A percentile compares a stretch with the other conserved stretches of the same genome.
phyloP scores from a whole-genome alignment of 2,888 invertebrate genomes.

The Tipula confusa region DNA sequence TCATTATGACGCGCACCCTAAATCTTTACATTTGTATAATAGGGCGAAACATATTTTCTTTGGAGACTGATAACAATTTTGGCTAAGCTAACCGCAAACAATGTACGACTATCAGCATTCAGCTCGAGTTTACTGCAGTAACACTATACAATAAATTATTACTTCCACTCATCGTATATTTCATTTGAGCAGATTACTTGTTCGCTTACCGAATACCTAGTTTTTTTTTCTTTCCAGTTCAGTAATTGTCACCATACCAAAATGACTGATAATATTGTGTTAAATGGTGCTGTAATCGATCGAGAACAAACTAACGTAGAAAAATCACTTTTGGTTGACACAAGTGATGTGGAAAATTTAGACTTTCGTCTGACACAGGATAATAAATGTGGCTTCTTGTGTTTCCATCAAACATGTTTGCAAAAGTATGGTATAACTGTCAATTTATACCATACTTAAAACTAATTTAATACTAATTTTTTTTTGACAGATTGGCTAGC shows the following conservation, averaged over 20 bases:
- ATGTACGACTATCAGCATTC: background rate
- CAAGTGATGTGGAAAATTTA: background rate
- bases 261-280: background rate
- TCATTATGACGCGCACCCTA: no score
- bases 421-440: background rate
- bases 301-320: background rate
- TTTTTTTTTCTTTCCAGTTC: no score
- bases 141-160: background rate
- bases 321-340: background rate
- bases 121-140: background rate
- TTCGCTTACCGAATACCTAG: background rate
- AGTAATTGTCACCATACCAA: background rate
- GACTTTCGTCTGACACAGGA: background rate
- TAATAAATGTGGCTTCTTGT: background rate
- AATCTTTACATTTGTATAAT: no score
- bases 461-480: background rate
- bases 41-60: background rate
- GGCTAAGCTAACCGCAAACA: background rate
- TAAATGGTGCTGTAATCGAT: background rate
- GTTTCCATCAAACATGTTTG: background rate
- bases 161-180: background rate
- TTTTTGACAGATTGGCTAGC: conserved; percentile 55
- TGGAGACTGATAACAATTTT: background rate
- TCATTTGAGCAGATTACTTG: background rate
- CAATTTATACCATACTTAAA: background rate